These are phyloP conservation scores for Flexamia atlantica DNA, from an alignment of 2,888 invertebrate species.

Conservation along the genomic window DNA sequence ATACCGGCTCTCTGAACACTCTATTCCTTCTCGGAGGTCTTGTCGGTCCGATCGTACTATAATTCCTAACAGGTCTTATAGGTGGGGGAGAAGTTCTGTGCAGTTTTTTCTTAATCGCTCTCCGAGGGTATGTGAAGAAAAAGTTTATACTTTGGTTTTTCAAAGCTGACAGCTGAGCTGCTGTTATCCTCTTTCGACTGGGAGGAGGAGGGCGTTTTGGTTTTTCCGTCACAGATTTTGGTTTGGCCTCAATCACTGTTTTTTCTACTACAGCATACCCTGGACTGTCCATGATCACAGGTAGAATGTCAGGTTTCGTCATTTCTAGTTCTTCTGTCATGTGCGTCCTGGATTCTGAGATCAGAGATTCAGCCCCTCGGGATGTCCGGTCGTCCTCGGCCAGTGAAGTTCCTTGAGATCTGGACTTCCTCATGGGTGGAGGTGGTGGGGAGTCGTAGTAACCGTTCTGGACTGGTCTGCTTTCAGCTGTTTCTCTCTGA, in stretches of 20 bases:
- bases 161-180: slow-evolving; percentile 67
- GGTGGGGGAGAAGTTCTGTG: slow-evolving; percentile 75
- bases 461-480: slow-evolving; percentile 72
- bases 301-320: slow-evolving; percentile 50
- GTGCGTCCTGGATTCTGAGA: slow-evolving; percentile 66
- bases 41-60: slow-evolving; percentile 79
- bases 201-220: slow-evolving; percentile 81
- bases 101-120: slow-evolving; percentile 68
- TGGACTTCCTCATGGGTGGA: slow-evolving; percentile 73
- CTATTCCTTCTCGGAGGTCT: slow-evolving; percentile 80
- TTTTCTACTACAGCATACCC: slow-evolving; percentile 60
- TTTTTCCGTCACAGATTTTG: slow-evolving; percentile 65
- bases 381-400: slow-evolving; percentile 86
- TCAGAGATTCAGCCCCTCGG: slow-evolving; percentile 83
- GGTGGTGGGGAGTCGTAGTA: slow-evolving; percentile 67
- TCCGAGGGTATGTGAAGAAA: slow-evolving; percentile 70
- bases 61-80: slow-evolving; percentile 79
- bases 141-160: slow-evolving; percentile 69
- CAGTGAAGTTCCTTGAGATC: slow-evolving; percentile 78
- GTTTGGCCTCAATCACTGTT: slow-evolving; percentile 61
- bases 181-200: slow-evolving; percentile 77
- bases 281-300: slow-evolving; percentile 33
- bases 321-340: slow-evolving; percentile 61
- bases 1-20: slow-evolving; percentile 69
- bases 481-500: slow-evolving; percentile 52